A percentile compares a stretch with the other conserved stretches of the same genome.
These are phyloP conservation scores for Neostethus bicornis DNA, from an alignment of 2,797 vertebrate species.

Conservation along the genomic window DNA sequence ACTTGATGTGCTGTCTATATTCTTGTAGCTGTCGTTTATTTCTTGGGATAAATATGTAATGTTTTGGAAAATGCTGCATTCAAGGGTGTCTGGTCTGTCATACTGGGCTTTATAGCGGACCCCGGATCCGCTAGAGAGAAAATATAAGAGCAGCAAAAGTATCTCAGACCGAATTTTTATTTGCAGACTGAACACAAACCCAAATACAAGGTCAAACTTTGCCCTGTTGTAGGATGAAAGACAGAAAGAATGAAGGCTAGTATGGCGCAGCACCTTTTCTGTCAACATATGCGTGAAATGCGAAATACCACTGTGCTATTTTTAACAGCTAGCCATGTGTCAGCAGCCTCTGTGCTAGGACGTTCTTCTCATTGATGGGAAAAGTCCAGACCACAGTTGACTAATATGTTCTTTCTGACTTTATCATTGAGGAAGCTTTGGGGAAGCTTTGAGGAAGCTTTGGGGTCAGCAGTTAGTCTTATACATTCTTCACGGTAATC, in stretches of 20 bases:
- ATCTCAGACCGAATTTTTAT: constrained; percentile 20
- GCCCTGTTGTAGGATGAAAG: constrained; percentile 50
- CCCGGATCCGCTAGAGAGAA: too few relatives aligned
- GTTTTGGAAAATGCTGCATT: too few relatives aligned
- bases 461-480: constrained; percentile 64
- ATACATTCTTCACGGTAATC: constrained; percentile 66
- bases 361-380: constrained; percentile 50
- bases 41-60: too few relatives aligned
- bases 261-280: constrained; percentile 33
- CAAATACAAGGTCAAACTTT: constrained; percentile 55
- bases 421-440: constrained; percentile 70
- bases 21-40: too few relatives aligned
- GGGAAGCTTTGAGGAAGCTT: too few relatives aligned
- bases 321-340: constrained; percentile 43
- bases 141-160: background rate
- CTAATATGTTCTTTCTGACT: constrained; percentile 79
- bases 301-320: constrained; percentile 56
- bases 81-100: too few relatives aligned
- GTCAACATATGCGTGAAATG: constrained; percentile 43
- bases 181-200: constrained; percentile 54
- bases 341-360: constrained; percentile 6
- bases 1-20: too few relatives aligned
- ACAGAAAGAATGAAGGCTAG: constrained; percentile 20
- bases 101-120: too few relatives aligned
- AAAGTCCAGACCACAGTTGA: constrained; percentile 53